A percentile compares a stretch with the other conserved stretches of the same genome.
These are phyloP conservation scores for Ethmia dodecea DNA, from an alignment of 2,888 invertebrate genomes.

Conservation along the genomic window DNA sequence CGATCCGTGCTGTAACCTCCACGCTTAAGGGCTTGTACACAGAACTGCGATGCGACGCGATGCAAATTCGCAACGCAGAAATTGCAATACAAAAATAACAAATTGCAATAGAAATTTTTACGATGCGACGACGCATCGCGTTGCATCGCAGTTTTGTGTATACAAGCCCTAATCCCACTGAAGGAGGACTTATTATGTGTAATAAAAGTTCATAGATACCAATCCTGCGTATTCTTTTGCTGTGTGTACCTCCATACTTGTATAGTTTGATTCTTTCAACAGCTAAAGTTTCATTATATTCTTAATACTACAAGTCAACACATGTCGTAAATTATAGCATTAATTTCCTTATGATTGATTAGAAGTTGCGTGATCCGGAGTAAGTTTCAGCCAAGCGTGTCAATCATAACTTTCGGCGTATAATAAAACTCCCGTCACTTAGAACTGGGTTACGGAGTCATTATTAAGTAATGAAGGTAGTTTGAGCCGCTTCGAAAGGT, in stretches of 20 bases:
- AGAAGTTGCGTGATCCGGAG: constrained; percentile 26
- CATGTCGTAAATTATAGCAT: background rate
- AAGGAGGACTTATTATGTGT: too few species aligned
- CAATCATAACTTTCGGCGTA: constrained; percentile 31
- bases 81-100: too few species aligned
- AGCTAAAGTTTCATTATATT: background rate
- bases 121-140: too few species aligned
- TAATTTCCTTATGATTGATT: constrained; percentile 11
- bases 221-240: too few species aligned
- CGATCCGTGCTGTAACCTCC: too few species aligned
- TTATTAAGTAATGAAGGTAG: constrained; percentile 15
- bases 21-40: too few species aligned
- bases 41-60: too few species aligned
- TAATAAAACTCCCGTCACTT: constrained; percentile 17
- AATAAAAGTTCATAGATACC: too few species aligned
- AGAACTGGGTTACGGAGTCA: constrained; percentile 22
- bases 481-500: constrained; percentile 1
- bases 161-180: too few species aligned
- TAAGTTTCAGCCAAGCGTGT: constrained; percentile 23
- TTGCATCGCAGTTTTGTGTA: too few species aligned
- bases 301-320: constrained; percentile 4
- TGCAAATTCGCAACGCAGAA: too few species aligned
- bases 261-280: background rate
- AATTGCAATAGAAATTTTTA: too few species aligned
- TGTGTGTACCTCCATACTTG: background rate